phyloP scores from a whole-genome alignment of 2,888 invertebrate species.

The Athripsodes cinereus region DNA sequence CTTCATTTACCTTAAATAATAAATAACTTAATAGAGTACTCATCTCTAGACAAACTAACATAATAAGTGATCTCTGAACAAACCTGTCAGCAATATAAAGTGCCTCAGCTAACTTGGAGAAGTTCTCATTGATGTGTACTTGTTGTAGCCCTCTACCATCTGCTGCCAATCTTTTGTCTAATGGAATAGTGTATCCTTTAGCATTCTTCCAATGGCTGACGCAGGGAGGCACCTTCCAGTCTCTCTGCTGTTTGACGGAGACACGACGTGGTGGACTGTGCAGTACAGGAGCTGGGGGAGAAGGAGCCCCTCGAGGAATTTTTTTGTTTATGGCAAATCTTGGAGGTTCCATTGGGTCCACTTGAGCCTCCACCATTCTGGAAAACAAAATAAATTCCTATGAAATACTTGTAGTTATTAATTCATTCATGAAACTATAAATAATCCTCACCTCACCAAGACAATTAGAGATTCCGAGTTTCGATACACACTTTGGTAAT shows the following conservation, averaged over 20 bases:
- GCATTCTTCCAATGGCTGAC: slow-evolving; percentile 99
- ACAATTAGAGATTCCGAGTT: no score
- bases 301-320: slow-evolving; percentile 96
- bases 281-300: slow-evolving; percentile 97
- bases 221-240: slow-evolving; percentile 98
- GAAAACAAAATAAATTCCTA: background rate
- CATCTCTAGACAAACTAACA: no score
- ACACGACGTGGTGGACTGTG: slow-evolving; percentile 97
- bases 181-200: slow-evolving; percentile 93
- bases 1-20: background rate
- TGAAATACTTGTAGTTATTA: no score
- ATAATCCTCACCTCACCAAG: no score
- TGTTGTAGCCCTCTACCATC: slow-evolving; percentile 97
- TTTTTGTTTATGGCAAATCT: slow-evolving; percentile 98
- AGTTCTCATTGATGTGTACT: slow-evolving; percentile 98
- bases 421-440: no score
- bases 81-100: slow-evolving; percentile 87
- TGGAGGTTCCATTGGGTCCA: slow-evolving; percentile 98
- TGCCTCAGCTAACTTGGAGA: slow-evolving; percentile 96
- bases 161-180: slow-evolving; percentile 96
- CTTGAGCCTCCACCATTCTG: slow-evolving; percentile 52
- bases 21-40: background rate
- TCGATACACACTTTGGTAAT: no score
- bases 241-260: slow-evolving; percentile 97
- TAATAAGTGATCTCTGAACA: no score